Evolutionary conservation across 2,797 vertebrate species (phyloP).

Genomic region (Crax fasciolata): DNA sequence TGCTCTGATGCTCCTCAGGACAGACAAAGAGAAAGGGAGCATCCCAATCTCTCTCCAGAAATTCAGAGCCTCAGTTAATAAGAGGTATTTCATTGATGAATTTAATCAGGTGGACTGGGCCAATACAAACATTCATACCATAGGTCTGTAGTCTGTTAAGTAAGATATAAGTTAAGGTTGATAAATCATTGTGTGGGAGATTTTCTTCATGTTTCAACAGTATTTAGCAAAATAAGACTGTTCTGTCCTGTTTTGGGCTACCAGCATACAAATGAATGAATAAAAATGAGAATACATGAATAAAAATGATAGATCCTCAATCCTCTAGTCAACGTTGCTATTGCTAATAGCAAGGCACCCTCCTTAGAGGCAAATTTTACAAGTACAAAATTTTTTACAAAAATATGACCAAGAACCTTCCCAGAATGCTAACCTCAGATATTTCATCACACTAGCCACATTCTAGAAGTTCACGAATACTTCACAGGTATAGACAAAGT

Average conservation of each 20-base stretch:
- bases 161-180: not conserved
- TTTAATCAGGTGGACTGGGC: not conserved
- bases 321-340: not conserved
- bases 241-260: not conserved
- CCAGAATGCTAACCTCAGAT: not conserved
- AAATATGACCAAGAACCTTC: not conserved
- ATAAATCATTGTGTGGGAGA: not conserved
- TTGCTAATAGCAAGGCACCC: not conserved
- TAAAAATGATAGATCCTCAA: not conserved
- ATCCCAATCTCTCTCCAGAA: not conserved
- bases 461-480: slow-evolving; percentile 9
- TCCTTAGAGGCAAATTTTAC: not conserved
- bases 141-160: not conserved
- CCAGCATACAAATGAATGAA: not conserved
- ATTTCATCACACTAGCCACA: not conserved
- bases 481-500: not conserved
- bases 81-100: not conserved
- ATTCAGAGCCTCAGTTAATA: not conserved
- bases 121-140: not conserved
- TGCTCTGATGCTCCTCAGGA: not conserved
- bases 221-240: not conserved
- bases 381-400: not conserved
- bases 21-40: not conserved
- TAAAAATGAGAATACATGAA: not conserved
- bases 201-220: not conserved